phyloP scores from a whole-genome alignment of 2,888 invertebrate genomes.

The Scaptomyza flava region DNA sequence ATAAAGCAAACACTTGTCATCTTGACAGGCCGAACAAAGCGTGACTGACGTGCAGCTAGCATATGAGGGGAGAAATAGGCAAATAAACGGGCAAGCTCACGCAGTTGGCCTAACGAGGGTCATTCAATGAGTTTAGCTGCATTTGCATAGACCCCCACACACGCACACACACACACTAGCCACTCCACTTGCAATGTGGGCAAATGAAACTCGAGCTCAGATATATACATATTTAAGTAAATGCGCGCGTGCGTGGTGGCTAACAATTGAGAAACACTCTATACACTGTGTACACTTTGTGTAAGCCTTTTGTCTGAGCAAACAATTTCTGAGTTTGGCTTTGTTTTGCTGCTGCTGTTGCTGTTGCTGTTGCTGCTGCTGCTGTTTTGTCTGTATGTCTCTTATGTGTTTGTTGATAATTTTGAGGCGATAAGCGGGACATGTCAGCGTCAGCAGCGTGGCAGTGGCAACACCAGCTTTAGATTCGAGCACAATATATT shows the following conservation, averaged over 20 bases:
- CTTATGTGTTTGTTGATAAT: constrained; percentile 73
- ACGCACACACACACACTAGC: constrained; percentile 20
- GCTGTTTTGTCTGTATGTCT: constrained; percentile 37
- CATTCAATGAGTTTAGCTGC: constrained; percentile 71
- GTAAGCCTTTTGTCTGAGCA: constrained; percentile 51
- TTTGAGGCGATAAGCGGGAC: constrained; percentile 78
- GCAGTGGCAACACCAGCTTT: constrained; percentile 66
- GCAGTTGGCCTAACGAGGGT: constrained; percentile 73
- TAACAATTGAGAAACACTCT: constrained; percentile 76
- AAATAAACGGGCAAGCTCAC: constrained; percentile 39
- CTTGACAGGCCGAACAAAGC: constrained; percentile 81
- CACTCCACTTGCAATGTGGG: constrained; percentile 67
- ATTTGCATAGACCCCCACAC: constrained; percentile 72
- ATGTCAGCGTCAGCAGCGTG: constrained; percentile 77
- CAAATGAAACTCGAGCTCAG: constrained; percentile 69
- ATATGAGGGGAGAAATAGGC: constrained; percentile 12
- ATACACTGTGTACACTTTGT: constrained; percentile 66
- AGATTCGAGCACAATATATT: constrained; percentile 79
- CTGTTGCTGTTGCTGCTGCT: constrained; percentile 15
- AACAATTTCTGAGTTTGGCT: constrained; percentile 43
- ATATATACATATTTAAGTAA: constrained; percentile 74
- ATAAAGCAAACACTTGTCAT: constrained; percentile 79
- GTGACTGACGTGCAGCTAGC: constrained; percentile 66
- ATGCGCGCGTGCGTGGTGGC: constrained; percentile 81
- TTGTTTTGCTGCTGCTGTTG: constrained; percentile 43